A percentile compares a stretch with the other conserved stretches of the same genome.
phyloP scores from a whole-genome alignment of 1,140 invertebrate species.

The Halyomorpha halys region DNA sequence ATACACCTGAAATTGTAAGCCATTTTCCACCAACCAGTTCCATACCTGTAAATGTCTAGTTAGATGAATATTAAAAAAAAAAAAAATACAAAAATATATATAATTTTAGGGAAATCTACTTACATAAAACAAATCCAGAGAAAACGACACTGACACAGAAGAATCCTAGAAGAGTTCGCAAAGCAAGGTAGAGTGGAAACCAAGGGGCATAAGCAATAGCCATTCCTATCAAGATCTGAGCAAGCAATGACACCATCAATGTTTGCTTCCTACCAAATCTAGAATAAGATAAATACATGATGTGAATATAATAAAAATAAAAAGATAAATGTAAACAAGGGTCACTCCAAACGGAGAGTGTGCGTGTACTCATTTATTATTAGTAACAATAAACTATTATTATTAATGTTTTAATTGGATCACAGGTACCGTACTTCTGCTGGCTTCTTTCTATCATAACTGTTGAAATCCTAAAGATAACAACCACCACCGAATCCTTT shows the following conservation, averaged over 20 bases:
- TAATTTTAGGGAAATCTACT: slow-evolving; percentile 21
- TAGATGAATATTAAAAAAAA: neutral
- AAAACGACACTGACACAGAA: slow-evolving; percentile 61
- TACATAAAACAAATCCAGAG: slow-evolving; percentile 53
- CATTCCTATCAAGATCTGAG: slow-evolving; percentile 52
- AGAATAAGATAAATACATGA: slow-evolving; percentile 11
- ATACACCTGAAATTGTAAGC: slow-evolving; percentile 59
- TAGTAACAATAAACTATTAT: too few species aligned
- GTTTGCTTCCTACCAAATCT: slow-evolving; percentile 66
- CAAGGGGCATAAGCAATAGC: slow-evolving; percentile 50
- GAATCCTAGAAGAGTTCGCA: slow-evolving; percentile 51
- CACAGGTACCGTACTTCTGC: too few species aligned
- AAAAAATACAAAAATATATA: neutral
- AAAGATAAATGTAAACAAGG: too few species aligned
- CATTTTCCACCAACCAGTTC: slow-evolving; percentile 62
- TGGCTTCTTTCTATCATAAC: too few species aligned
- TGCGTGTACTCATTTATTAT: too few species aligned
- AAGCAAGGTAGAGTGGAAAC: slow-evolving; percentile 50
- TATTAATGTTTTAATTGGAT: too few species aligned
- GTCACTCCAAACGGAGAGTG: too few species aligned
- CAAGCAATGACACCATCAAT: slow-evolving; percentile 52
- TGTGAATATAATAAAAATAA: too few species aligned
- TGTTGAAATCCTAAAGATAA: too few species aligned
- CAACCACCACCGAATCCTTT: too few species aligned
- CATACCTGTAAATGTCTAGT: slow-evolving; percentile 38